Percentiles rank a stretch among this genome's conserved stretches.
phyloP scores from a whole-genome alignment of 2,888 invertebrate species.

The Coenonympha glycerion region DNA sequence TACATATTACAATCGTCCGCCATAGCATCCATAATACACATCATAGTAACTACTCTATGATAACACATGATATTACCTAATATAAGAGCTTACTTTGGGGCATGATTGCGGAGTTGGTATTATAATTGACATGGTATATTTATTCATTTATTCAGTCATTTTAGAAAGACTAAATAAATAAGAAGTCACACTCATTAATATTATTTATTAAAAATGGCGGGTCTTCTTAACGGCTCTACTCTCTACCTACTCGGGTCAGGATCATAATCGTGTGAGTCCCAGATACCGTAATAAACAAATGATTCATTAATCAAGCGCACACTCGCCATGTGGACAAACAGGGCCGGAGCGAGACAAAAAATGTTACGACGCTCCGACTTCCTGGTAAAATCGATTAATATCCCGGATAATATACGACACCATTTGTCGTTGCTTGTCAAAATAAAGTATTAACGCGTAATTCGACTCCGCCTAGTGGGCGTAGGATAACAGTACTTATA shows the following conservation, averaged over 20 bases:
- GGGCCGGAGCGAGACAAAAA: slow-evolving; percentile 15
- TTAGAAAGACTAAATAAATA: too few species aligned
- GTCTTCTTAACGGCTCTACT: not conserved
- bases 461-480: slow-evolving; percentile 60
- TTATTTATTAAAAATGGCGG: not conserved
- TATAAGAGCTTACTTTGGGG: too few species aligned
- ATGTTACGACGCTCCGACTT: slow-evolving; percentile 28
- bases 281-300: slow-evolving; percentile 29
- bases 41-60: too few species aligned
- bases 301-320: slow-evolving; percentile 32
- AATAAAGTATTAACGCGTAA: slow-evolving; percentile 66
- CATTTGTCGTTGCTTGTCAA: slow-evolving; percentile 71
- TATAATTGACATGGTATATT: too few species aligned
- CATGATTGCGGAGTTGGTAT: too few species aligned
- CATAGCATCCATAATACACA: too few species aligned
- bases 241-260: too few species aligned
- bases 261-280: slow-evolving; percentile 6
- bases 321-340: slow-evolving; percentile 33
- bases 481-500: slow-evolving; percentile 24
- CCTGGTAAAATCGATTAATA: slow-evolving; percentile 36
- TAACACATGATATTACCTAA: too few species aligned
- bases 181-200: too few species aligned
- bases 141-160: too few species aligned
- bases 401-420: slow-evolving; percentile 45
- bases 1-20: too few species aligned